A percentile compares a stretch with the other conserved stretches of the same genome.
These are phyloP conservation scores for Drosophila ironensis DNA, from an alignment of 1,140 invertebrate species.

Conservation along the genomic window DNA sequence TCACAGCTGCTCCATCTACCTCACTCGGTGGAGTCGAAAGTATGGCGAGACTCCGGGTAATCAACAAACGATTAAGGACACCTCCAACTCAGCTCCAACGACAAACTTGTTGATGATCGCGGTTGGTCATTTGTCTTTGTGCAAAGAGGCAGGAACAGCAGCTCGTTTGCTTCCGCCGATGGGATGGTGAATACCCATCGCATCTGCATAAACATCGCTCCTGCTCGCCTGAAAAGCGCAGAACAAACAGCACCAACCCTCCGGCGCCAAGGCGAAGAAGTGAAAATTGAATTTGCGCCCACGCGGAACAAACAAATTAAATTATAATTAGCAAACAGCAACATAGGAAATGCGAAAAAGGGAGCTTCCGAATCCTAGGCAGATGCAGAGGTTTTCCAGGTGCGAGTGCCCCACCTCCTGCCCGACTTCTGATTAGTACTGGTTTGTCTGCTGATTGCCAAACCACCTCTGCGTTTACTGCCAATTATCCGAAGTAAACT, in stretches of 20 bases:
- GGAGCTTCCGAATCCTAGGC: not conserved
- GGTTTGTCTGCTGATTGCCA: constrained; percentile 37
- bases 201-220: constrained; percentile 60
- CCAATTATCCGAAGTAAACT: constrained; percentile 26
- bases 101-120: constrained; percentile 76
- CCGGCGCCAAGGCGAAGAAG: constrained; percentile 1
- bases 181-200: not conserved
- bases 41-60: constrained; percentile 75
- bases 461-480: constrained; percentile 2
- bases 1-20: constrained; percentile 10
- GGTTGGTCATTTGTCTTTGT: constrained; percentile 53
- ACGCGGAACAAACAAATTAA: constrained; percentile 59
- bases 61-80: constrained; percentile 74
- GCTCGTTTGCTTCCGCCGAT: constrained; percentile 5
- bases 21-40: constrained; percentile 23
- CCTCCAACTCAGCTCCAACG: constrained; percentile 44
- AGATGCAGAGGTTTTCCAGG: not conserved
- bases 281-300: constrained; percentile 48
- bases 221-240: constrained; percentile 25
- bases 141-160: not conserved
- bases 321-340: constrained; percentile 52
- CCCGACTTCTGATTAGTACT: constrained; percentile 22
- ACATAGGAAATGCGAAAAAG: not conserved
- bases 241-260: constrained; percentile 2
- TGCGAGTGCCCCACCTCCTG: not conserved